Conservation (phyloP, 2,888 invertebrate species). For the Epistrophe eligans region DNA sequence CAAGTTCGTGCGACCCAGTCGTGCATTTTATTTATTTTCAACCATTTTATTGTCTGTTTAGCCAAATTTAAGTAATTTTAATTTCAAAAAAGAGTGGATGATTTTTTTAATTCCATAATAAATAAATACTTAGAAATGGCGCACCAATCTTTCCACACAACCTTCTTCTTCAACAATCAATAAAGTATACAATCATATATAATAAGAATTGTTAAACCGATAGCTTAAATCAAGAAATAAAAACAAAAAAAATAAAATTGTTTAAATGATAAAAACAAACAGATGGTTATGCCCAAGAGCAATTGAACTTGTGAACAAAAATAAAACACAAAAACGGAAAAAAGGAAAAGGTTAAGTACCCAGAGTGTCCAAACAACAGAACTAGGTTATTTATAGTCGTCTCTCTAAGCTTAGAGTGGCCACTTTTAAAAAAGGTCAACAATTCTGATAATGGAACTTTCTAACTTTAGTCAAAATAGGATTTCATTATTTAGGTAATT, state of each 20-base stretch:
- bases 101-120: no score
- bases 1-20: no score
- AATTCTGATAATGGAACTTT: background rate
- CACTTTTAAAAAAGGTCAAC: constrained; percentile 10
- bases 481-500: background rate
- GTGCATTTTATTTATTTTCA: no score
- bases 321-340: background rate
- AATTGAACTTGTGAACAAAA: background rate
- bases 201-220: background rate
- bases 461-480: background rate
- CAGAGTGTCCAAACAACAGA: constrained; percentile 1
- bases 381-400: background rate
- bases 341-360: constrained; percentile 21
- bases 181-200: background rate
- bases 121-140: no score
- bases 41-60: no score
- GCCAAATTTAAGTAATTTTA: no score
- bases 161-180: no score
- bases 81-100: no score
- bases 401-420: background rate
- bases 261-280: constrained; percentile 22
- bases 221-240: background rate
- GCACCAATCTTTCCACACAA: no score
- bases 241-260: background rate
- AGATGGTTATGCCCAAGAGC: background rate